phyloP scores from a whole-genome alignment of 2,888 invertebrate species.

The Actias luna region DNA sequence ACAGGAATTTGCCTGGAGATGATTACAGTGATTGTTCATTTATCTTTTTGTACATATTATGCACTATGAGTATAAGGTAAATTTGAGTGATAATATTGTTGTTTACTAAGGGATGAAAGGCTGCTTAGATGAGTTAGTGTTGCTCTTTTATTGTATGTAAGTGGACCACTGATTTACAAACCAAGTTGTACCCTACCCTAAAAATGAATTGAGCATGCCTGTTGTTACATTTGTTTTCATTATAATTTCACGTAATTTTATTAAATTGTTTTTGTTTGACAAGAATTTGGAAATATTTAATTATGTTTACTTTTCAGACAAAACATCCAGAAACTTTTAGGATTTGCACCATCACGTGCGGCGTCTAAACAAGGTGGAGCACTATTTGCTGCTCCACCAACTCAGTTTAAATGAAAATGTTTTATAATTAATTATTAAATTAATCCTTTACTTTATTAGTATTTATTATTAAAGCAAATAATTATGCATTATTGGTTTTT shows the following conservation, averaged over 20 bases:
- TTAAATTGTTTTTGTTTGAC: neutral
- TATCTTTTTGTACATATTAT: slow-evolving; percentile 98
- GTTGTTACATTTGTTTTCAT: no score
- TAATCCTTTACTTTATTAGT: neutral
- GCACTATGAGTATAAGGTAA: slow-evolving; percentile 98
- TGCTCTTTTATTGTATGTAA: no score
- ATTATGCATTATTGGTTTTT: neutral
- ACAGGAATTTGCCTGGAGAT: slow-evolving; percentile 97
- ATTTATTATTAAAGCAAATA: slow-evolving; percentile 15
- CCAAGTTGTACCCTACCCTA: no score
- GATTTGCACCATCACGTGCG: slow-evolving; percentile 98
- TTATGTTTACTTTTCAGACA: slow-evolving; percentile 79
- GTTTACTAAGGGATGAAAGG: no score
- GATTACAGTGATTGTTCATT: slow-evolving; percentile 99
- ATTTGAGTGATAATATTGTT: neutral
- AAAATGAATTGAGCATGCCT: no score
- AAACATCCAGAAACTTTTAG: slow-evolving; percentile 98
- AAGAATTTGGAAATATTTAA: neutral
- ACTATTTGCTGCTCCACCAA: slow-evolving; percentile 90
- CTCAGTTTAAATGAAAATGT: slow-evolving; percentile 87
- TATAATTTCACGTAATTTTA: no score
- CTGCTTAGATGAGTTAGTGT: no score
- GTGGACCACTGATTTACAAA: no score
- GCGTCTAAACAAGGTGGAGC: slow-evolving; percentile 97
- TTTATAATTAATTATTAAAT: slow-evolving; percentile 2